Conservation (phyloP, 1,140 invertebrate genomes). For the Pseudomyrmex flavicornis region DNA sequence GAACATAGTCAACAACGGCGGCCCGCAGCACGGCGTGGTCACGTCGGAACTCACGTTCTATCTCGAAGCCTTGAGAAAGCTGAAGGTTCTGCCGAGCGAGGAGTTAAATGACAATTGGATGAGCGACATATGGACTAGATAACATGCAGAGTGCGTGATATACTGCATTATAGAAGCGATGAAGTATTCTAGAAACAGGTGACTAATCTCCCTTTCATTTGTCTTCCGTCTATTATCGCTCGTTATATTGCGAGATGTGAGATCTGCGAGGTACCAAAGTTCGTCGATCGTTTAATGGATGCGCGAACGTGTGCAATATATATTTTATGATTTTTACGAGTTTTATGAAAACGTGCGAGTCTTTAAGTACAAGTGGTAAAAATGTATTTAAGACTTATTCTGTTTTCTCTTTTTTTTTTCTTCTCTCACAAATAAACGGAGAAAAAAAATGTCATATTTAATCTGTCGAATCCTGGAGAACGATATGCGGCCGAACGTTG, state of each 20-base stretch:
- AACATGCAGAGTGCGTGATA: constrained; percentile 85
- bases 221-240: constrained; percentile 67
- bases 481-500: no score
- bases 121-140: constrained; percentile 92
- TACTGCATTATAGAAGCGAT: constrained; percentile 82
- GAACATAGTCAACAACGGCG: constrained; percentile 97
- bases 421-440: no score
- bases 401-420: no score
- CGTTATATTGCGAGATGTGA: constrained; percentile 23
- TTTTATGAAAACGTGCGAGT: no score
- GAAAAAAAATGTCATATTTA: no score
- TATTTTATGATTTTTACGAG: no score
- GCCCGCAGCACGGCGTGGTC: constrained; percentile 97
- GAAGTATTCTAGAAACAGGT: constrained; percentile 76
- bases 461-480: no score
- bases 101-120: constrained; percentile 91
- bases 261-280: constrained; percentile 20
- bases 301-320: not conserved
- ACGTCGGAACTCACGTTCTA: constrained; percentile 98
- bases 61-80: constrained; percentile 94
- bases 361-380: no score
- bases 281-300: constrained; percentile 33
- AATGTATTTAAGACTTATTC: no score
- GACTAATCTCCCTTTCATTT: constrained; percentile 66
- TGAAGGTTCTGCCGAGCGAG: constrained; percentile 92